phyloP scores from a whole-genome alignment of 2,888 invertebrate genomes.

The Ennomos erosarius region DNA sequence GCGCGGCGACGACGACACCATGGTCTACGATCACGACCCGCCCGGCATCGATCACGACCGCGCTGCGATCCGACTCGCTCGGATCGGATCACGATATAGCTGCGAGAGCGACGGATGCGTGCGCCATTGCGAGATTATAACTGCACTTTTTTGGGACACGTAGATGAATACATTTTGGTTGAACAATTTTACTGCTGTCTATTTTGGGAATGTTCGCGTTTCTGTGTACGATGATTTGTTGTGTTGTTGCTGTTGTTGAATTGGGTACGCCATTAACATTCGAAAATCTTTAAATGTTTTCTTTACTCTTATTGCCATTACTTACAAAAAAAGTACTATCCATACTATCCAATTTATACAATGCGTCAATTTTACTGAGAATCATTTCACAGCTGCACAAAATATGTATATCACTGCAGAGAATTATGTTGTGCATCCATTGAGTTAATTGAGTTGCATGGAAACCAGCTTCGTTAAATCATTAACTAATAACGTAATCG shows the following conservation, averaged over 20 bases:
- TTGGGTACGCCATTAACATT: too few species aligned
- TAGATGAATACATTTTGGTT: slow-evolving; percentile 28
- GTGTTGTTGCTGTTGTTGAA: slow-evolving; percentile 18
- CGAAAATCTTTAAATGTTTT: too few species aligned
- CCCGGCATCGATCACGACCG: slow-evolving; percentile 50
- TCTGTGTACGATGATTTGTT: neutral
- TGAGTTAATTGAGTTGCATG: too few species aligned
- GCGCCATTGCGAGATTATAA: slow-evolving; percentile 24
- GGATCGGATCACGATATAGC: slow-evolving; percentile 4
- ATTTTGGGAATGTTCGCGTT: neutral
- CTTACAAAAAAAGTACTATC: too few species aligned
- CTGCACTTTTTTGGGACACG: slow-evolving; percentile 39
- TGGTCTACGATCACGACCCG: slow-evolving; percentile 77
- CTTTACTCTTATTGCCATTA: too few species aligned
- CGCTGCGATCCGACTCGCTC: slow-evolving; percentile 36
- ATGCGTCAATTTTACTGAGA: too few species aligned
- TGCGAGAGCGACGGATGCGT: neutral
- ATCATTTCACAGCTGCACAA: too few species aligned
- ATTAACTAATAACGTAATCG: too few species aligned
- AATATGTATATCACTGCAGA: too few species aligned
- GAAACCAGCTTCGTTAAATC: too few species aligned
- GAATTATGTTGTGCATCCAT: too few species aligned
- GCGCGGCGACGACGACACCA: slow-evolving; percentile 83
- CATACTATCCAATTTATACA: too few species aligned
- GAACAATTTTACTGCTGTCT: neutral